These are phyloP conservation scores for Drosophila mayri DNA, from an alignment of 1,140 invertebrate species.

Conservation along the genomic window DNA sequence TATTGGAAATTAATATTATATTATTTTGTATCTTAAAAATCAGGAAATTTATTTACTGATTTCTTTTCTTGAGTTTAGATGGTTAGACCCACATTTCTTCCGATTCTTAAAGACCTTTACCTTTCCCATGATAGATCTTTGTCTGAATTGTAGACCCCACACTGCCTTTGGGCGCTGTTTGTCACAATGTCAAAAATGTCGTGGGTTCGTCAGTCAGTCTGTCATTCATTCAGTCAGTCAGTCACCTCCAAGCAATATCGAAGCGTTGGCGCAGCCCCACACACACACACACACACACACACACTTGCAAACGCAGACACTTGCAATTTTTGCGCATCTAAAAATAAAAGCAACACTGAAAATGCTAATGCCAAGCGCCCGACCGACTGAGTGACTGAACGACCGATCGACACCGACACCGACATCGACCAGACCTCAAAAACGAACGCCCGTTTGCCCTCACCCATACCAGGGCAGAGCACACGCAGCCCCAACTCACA, in stretches of 20 bases:
- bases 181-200: conserved; percentile 63
- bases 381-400: conserved; percentile 52
- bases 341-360: conserved; percentile 63
- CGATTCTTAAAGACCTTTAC: not conserved
- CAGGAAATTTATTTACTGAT: not conserved
- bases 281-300: conserved; percentile 23
- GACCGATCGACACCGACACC: conserved; percentile 57
- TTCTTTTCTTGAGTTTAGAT: not conserved
- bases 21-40: not conserved
- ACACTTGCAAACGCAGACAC: conserved; percentile 43
- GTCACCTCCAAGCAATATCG: conserved; percentile 54
- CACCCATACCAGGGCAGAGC: conserved; percentile 8
- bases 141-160: conserved; percentile 23
- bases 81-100: not conserved
- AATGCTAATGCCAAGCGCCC: conserved; percentile 56
- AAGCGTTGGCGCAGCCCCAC: conserved; percentile 36
- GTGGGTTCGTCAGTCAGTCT: conserved; percentile 42
- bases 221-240: conserved; percentile 20
- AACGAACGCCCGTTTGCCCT: conserved; percentile 53
- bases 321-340: conserved; percentile 76
- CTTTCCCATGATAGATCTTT: not conserved
- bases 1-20: not conserved
- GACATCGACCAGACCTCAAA: conserved; percentile 53
- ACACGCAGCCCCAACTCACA: conserved; percentile 24
- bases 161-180: conserved; percentile 59